Conservation (phyloP, 2,888 invertebrate species). For the Eueremaeus valkanovi region DNA sequence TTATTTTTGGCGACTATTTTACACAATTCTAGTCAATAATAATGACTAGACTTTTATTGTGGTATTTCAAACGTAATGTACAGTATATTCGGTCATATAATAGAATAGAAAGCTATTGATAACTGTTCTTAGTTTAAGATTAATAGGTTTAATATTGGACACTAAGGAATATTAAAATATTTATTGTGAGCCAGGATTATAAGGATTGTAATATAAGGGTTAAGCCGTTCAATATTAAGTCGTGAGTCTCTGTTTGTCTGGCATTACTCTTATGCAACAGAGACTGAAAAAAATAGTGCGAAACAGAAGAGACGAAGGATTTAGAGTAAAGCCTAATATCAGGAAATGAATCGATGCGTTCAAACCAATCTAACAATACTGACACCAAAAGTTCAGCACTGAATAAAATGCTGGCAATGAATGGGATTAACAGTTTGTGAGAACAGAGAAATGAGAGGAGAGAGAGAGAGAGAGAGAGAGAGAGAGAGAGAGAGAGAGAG, state of each 20-base stretch:
- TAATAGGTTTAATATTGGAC: slow-evolving; percentile 6
- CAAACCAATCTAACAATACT: neutral
- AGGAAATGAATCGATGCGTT: slow-evolving; percentile 31
- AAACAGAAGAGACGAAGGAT: neutral
- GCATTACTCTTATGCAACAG: slow-evolving; percentile 3
- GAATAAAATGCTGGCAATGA: neutral
- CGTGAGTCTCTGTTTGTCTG: neutral
- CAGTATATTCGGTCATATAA: too few relatives aligned
- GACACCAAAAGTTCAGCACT: neutral
- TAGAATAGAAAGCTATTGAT: too few relatives aligned
- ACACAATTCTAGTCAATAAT: too few relatives aligned
- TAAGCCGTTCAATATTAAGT: slow-evolving; percentile 30
- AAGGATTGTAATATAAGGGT: neutral
- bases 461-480: too few relatives aligned
- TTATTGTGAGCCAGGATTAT: neutral
- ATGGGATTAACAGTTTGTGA: slow-evolving; percentile 6
- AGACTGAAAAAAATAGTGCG: neutral
- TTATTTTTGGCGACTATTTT: too few relatives aligned
- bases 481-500: too few relatives aligned
- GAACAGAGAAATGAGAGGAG: too few relatives aligned
- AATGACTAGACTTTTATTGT: too few relatives aligned
- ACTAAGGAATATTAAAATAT: slow-evolving; percentile 23
- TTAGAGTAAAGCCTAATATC: slow-evolving; percentile 7
- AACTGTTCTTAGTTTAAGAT: neutral
- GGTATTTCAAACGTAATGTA: too few relatives aligned